Percentiles rank a stretch among this genome's conserved stretches.
These are phyloP conservation scores for Ptychobarbus kaznakovi DNA, from an alignment of 2,797 vertebrate species.

Conservation along the genomic window DNA sequence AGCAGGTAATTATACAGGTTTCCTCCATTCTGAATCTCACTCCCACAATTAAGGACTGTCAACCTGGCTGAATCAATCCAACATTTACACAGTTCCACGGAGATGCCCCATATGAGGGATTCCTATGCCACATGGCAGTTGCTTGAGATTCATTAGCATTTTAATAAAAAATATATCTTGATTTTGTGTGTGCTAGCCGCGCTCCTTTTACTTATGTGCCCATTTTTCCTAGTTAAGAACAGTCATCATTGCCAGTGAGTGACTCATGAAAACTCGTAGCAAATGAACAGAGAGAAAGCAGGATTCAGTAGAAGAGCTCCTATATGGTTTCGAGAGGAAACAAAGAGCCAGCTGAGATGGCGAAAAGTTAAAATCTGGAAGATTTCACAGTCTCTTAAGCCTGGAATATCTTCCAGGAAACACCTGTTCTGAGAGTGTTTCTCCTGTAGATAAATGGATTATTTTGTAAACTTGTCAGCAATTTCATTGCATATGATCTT, in stretches of 20 bases:
- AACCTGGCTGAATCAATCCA: slow-evolving; percentile 41
- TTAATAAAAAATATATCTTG: neutral
- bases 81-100: slow-evolving; percentile 11
- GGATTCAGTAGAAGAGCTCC: slow-evolving; percentile 63
- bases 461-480: neutral
- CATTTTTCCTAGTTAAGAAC: slow-evolving; percentile 4
- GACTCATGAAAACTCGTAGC: neutral
- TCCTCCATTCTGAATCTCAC: slow-evolving; percentile 55
- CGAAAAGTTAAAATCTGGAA: slow-evolving; percentile 62
- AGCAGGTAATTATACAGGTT: slow-evolving; percentile 59
- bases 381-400: slow-evolving; percentile 69
- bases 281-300: slow-evolving; percentile 53
- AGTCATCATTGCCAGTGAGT: neutral
- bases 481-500: neutral
- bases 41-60: slow-evolving; percentile 54
- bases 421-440: slow-evolving; percentile 74
- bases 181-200: neutral
- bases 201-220: neutral
- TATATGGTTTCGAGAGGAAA: slow-evolving; percentile 67
- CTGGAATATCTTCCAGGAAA: slow-evolving; percentile 80
- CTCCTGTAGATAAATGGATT: slow-evolving; percentile 30
- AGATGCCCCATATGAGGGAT: slow-evolving; percentile 22
- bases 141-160: neutral
- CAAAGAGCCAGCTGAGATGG: slow-evolving; percentile 67
- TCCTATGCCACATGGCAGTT: slow-evolving; percentile 1